Conservation (phyloP, 1,140 invertebrate species). For the Pomacea maculata region DNA sequence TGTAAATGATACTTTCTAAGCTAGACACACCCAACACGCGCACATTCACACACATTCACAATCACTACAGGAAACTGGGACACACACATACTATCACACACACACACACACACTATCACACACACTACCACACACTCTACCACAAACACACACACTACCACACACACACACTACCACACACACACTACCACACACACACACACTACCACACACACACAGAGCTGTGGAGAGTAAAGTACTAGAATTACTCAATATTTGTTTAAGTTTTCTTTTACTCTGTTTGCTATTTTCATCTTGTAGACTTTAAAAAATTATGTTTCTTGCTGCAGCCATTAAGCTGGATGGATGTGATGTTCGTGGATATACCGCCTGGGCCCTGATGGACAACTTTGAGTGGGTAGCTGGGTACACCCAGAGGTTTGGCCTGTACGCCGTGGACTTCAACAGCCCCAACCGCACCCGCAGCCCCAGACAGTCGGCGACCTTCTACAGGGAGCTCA, state of each 20-base stretch:
- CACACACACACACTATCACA: too few relatives aligned
- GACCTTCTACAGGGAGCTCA: conserved; percentile 58
- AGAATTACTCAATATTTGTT: background rate
- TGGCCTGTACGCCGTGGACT: conserved; percentile 77
- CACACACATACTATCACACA: background rate
- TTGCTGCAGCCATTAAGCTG: conserved; percentile 57
- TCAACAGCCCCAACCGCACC: conserved; percentile 71
- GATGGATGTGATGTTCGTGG: conserved; percentile 74
- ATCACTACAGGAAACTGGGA: background rate
- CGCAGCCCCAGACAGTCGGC: conserved; percentile 78
- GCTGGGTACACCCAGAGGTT: conserved; percentile 70
- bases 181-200: too few relatives aligned
- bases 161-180: too few relatives aligned
- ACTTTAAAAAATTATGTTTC: background rate
- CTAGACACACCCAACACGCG: background rate
- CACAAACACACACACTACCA: too few relatives aligned
- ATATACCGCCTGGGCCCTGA: conserved; percentile 79
- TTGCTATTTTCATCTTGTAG: background rate
- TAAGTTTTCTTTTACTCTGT: too few relatives aligned
- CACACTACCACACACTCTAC: too few relatives aligned
- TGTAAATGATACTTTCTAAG: background rate
- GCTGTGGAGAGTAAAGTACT: background rate
- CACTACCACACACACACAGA: too few relatives aligned
- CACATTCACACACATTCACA: background rate
- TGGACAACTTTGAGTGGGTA: conserved; percentile 86